Base-by-base conservation (phyloP, 2,113 vertebrate species). In the Pan paniscus region DNA sequence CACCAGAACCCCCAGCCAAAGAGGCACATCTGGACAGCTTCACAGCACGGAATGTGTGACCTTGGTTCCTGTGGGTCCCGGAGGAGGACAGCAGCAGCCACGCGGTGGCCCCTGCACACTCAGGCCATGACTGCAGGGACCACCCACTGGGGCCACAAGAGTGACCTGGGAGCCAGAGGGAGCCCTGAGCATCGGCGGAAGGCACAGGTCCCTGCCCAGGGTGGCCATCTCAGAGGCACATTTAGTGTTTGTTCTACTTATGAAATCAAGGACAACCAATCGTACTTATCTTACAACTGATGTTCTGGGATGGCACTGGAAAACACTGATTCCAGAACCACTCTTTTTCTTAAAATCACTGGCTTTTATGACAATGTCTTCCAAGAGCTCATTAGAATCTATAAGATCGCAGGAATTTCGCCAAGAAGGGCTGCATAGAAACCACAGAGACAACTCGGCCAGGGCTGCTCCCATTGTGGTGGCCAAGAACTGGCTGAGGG, bases 221-320 rank as follows among this genome's bases (percentile, higher is more conserved):
- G 43, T 8, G 0, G 7, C 40, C 8, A 0, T 0, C 11, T 7
- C 3, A 22, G 5, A 7, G 1, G 59, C 48, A n/a, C 35, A 0
- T 0, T 25, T 16, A 9, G 46, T 20, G 68, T 79, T 90, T 68
- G 11, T 43, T 84, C 80, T 27, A 9, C 64, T 48, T 13, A 11
- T 0, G 2, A 88, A 20, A 40, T 52, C 40, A 79, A 75, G 27
- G 18, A 2, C 5, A 5, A 20, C 7, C 25, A 0, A 22, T 0
- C 8, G 27, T 43, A 38, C 27, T 50, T 40, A 27, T 22, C 32
- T 25, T 5, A 55, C 0, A 5, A 27, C 3, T 40, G 35, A 17
- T 1, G 9, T 68, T 27, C 64, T 64, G 18, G 40, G 82, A n/a
- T 1, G 35, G 55, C 5, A 27, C 38, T 0, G 48, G 50, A 89